These are phyloP conservation scores for Miichthys miiuy DNA, from an alignment of 2,797 vertebrate species.

Conservation along the genomic window DNA sequence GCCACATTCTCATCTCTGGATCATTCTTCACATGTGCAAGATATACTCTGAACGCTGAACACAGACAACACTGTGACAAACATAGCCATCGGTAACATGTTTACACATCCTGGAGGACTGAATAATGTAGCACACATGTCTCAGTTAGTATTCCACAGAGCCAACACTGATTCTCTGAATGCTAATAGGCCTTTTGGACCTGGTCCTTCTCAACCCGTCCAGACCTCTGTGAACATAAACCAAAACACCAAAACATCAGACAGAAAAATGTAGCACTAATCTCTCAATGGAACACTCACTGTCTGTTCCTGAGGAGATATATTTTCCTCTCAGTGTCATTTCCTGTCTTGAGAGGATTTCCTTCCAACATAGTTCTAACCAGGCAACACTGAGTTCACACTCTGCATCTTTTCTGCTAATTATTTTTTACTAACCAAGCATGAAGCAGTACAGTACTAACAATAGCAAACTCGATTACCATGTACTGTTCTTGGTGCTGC, in stretches of 20 bases:
- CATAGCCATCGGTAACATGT: not conserved
- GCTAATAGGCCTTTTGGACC: not conserved
- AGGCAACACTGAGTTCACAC: not conserved
- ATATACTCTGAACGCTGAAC: not conserved
- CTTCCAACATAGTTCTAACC: not conserved
- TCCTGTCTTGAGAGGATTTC: not conserved
- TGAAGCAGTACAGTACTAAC: too few species aligned
- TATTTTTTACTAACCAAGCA: not conserved
- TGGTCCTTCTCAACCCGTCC: not conserved
- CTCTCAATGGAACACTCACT: not conserved
- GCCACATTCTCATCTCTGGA: not conserved
- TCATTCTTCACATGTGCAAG: not conserved
- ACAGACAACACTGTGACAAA: not conserved
- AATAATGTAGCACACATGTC: not conserved
- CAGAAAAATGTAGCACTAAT: constrained; percentile 5
- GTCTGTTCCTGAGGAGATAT: not conserved
- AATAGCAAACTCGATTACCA: too few species aligned
- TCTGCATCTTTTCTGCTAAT: not conserved
- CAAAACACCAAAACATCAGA: not conserved
- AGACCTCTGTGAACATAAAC: not conserved
- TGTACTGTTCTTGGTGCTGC: too few species aligned
- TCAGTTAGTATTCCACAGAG: not conserved
- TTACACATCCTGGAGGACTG: not conserved
- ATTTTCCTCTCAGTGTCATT: not conserved
- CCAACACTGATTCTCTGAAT: not conserved